phyloP scores from a whole-genome alignment of 1,140 invertebrate genomes.

The Drosophila neocordata region DNA sequence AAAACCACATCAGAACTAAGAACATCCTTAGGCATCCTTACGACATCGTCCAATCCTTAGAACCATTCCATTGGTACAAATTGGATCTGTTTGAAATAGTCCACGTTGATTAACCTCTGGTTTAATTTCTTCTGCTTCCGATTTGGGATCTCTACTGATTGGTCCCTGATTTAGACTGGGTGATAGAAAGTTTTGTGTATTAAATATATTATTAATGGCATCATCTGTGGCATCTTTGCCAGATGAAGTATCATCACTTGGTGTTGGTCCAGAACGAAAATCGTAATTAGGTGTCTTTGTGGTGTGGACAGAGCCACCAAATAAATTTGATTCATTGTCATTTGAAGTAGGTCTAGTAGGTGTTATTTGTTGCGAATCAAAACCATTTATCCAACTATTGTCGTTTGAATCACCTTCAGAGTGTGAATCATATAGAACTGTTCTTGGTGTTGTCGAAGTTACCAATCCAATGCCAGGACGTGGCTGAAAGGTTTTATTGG shows the following conservation, averaged over 20 bases:
- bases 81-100: constrained; percentile 41
- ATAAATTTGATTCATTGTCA: neutral
- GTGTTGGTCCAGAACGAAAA: neutral
- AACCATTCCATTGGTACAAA: constrained; percentile 34
- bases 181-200: constrained; percentile 39
- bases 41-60: constrained; percentile 48
- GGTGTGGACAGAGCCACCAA: neutral
- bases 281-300: neutral
- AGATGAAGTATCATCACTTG: too few relatives aligned
- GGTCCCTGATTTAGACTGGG: constrained; percentile 33
- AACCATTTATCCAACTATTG: too few relatives aligned
- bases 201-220: constrained; percentile 46
- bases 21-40: constrained; percentile 41
- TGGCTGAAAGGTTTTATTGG: constrained; percentile 31
- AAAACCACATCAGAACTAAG: too few relatives aligned
- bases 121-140: constrained; percentile 1
- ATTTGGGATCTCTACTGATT: constrained; percentile 9
- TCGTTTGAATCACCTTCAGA: too few relatives aligned
- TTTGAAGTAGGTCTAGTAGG: too few relatives aligned
- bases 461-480: too few relatives aligned
- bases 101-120: constrained; percentile 28
- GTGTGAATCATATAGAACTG: too few relatives aligned
- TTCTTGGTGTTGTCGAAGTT: too few relatives aligned
- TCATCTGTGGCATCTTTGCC: constrained; percentile 6
- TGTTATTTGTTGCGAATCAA: too few relatives aligned